phyloP scores from a whole-genome alignment of 2,888 invertebrate genomes.

The Mesorhabditis spiculigera region DNA sequence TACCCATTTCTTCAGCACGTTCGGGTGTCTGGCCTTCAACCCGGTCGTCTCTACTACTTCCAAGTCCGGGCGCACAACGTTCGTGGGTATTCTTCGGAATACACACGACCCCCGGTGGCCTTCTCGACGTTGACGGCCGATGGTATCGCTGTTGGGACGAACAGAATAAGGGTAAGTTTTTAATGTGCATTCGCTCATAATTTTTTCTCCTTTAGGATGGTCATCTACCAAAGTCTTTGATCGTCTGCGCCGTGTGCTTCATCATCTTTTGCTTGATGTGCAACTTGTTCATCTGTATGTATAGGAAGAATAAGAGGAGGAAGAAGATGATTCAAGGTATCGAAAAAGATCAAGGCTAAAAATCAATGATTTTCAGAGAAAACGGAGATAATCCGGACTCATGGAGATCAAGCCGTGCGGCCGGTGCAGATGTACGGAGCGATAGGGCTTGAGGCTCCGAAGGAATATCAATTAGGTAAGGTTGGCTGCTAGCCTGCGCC shows the following conservation, averaged over 20 bases:
- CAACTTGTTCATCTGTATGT: constrained; percentile 22
- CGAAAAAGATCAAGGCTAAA: neutral
- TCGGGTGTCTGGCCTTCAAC: constrained; percentile 26
- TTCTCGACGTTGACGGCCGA: constrained; percentile 37
- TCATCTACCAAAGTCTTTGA: constrained; percentile 9
- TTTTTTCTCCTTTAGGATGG: constrained; percentile 6
- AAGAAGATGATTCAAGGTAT: constrained; percentile 39
- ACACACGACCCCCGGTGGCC: constrained; percentile 25
- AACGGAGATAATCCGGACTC: constrained; percentile 45
- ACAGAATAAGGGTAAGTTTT: constrained; percentile 10
- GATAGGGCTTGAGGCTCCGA: constrained; percentile 26
- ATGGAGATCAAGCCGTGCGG: constrained; percentile 37
- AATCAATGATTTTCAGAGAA: constrained; percentile 30
- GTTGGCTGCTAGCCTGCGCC: constrained; percentile 11
- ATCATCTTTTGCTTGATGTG: constrained; percentile 17
- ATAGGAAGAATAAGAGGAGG: constrained; percentile 22
- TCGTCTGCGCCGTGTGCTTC: neutral
- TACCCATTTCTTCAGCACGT: constrained; percentile 23
- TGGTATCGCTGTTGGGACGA: constrained; percentile 28
- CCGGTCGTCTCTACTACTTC: constrained; percentile 25
- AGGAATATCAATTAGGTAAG: constrained; percentile 6
- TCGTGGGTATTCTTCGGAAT: constrained; percentile 34
- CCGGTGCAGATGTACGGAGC: constrained; percentile 56
- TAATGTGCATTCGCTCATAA: neutral
- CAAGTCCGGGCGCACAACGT: constrained; percentile 39